Percentiles rank a stretch among this genome's conserved stretches.
Evolutionary conservation across 2,888 invertebrate species (phyloP).

Genomic region (Drosophila heteroneura): DNA sequence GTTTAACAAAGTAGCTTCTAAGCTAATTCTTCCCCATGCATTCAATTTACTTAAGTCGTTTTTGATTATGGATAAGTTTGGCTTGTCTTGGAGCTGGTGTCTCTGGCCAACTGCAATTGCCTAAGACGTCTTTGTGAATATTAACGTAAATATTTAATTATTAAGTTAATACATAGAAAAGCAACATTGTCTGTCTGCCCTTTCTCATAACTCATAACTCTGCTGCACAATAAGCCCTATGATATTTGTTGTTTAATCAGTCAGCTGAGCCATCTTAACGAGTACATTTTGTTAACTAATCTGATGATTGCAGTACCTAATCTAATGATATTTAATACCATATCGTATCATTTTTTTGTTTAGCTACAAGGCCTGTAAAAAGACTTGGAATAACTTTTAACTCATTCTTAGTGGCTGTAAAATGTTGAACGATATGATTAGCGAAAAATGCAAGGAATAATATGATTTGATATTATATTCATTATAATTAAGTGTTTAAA

Average conservation of each 20-base stretch:
- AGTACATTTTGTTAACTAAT: neutral
- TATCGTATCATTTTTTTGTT: neutral
- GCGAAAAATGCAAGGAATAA: neutral
- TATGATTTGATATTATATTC: neutral
- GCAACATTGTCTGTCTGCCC: neutral
- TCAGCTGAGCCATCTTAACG: neutral
- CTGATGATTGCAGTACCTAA: neutral
- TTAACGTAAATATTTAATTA: neutral
- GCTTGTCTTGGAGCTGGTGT: neutral
- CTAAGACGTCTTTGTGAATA: neutral
- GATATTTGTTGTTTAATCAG: neutral
- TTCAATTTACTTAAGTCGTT: neutral
- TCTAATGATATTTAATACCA: neutral
- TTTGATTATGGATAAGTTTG: neutral
- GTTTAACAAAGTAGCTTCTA: neutral
- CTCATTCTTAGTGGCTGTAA: neutral
- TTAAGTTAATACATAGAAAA: neutral
- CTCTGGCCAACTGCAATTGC: neutral
- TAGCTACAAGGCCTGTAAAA: neutral
- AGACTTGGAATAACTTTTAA: neutral
- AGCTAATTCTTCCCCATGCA: neutral
- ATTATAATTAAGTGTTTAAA: neutral
- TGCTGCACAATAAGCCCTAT: neutral
- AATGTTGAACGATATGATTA: neutral
- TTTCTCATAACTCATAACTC: neutral